Evolutionary conservation across 2,888 invertebrate genomes (phyloP).

Genomic region (Axea sp.): DNA sequence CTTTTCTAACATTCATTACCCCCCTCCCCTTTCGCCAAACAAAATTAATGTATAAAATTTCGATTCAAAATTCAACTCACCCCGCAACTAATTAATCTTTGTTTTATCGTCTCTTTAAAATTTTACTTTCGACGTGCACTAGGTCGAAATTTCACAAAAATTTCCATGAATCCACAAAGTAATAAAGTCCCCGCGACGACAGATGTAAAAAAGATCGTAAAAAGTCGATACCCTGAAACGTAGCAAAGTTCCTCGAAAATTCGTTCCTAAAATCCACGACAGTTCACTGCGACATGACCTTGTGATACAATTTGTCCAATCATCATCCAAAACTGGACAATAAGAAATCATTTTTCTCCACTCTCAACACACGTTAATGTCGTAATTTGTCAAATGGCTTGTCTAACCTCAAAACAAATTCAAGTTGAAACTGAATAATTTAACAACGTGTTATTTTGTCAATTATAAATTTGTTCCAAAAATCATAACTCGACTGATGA

Average conservation of each 20-base stretch:
- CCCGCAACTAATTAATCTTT: background rate
- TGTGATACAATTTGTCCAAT: conserved; percentile 13
- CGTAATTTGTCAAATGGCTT: too few relatives aligned
- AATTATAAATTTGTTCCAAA: too few relatives aligned
- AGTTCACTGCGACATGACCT: conserved; percentile 1
- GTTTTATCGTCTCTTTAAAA: background rate
- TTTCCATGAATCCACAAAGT: conserved; percentile 19
- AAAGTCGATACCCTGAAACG: conserved; percentile 20
- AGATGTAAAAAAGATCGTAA: conserved; percentile 32
- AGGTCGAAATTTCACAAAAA: conserved; percentile 7
- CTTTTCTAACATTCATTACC: too few relatives aligned
- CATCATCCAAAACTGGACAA: conserved; percentile 6
- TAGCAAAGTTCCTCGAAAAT: conserved; percentile 18
- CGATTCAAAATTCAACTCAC: too few relatives aligned
- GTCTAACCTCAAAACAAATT: too few relatives aligned
- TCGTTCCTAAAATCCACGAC: background rate
- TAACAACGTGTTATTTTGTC: too few relatives aligned
- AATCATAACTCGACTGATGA: too few relatives aligned
- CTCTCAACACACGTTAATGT: too few relatives aligned
- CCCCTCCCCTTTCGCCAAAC: too few relatives aligned
- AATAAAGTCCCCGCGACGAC: conserved; percentile 20
- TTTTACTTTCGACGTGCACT: too few relatives aligned
- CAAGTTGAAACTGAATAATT: too few relatives aligned
- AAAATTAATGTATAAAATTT: too few relatives aligned
- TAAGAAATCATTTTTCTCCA: background rate